Evolutionary conservation across 2,888 invertebrate species (phyloP).

Genomic region (Hirtodrosophila alboralis): DNA sequence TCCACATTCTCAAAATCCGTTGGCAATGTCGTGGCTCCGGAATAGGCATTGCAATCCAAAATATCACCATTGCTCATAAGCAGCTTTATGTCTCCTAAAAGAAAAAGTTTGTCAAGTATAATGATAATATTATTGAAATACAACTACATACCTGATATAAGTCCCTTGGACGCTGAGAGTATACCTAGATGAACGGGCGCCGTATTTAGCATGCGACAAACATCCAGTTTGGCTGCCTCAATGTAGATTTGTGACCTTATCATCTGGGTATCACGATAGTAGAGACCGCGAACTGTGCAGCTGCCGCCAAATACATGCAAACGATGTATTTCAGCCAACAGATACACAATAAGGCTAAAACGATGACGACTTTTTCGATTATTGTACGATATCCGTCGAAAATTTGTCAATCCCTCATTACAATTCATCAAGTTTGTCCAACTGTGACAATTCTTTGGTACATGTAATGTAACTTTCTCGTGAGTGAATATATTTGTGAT

Average conservation of each 20-base stretch:
- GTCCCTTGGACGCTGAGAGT: constrained; percentile 91
- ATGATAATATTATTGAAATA: too few relatives aligned
- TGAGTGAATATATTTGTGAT: constrained; percentile 26
- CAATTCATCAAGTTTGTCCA: neutral
- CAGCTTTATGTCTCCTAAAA: constrained; percentile 87
- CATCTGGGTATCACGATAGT: constrained; percentile 89
- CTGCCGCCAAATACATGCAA: constrained; percentile 83
- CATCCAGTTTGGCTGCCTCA: constrained; percentile 88
- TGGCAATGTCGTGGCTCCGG: constrained; percentile 88
- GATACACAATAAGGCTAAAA: constrained; percentile 85
- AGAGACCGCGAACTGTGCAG: constrained; percentile 87
- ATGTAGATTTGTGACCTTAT: constrained; percentile 87
- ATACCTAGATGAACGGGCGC: constrained; percentile 92
- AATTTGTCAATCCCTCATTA: neutral
- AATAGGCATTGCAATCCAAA: constrained; percentile 87
- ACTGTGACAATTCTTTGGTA: constrained; percentile 26
- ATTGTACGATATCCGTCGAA: constrained; percentile 46
- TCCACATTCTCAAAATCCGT: constrained; percentile 88
- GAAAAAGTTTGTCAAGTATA: neutral
- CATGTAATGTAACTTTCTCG: constrained; percentile 25
- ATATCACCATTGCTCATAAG: constrained; percentile 85
- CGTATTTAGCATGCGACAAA: constrained; percentile 89
- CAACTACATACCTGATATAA: constrained; percentile 87
- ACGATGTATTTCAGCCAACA: constrained; percentile 87
- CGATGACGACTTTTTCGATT: constrained; percentile 58